Evolutionary conservation across 2,797 vertebrate genomes (phyloP).

Genomic region (Natrix natrix): DNA sequence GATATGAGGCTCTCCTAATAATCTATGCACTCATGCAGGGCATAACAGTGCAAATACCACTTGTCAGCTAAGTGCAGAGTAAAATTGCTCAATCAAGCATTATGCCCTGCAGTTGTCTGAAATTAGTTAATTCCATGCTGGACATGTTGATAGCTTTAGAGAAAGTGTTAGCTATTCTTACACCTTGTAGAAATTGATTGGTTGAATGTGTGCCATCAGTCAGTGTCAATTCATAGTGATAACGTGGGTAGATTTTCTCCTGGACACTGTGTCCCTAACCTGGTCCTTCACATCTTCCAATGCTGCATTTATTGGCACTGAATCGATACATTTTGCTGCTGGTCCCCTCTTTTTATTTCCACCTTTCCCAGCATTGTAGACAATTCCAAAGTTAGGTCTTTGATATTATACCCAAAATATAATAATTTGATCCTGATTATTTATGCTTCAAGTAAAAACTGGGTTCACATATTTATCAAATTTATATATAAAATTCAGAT

Average conservation of each 20-base stretch:
- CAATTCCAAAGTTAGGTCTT: background rate
- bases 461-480: background rate
- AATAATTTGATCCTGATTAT: background rate
- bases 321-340: background rate
- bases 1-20: background rate
- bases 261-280: background rate
- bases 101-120: background rate
- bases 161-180: background rate
- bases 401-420: background rate
- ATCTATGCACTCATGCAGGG: background rate
- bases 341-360: background rate
- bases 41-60: background rate
- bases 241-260: background rate
- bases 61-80: background rate
- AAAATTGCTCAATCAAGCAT: background rate
- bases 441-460: background rate
- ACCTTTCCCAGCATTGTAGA: background rate
- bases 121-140: constrained; percentile 7
- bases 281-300: background rate
- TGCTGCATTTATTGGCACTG: background rate
- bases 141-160: background rate
- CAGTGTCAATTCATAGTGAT: background rate
- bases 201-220: background rate
- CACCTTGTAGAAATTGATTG: background rate
- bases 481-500: background rate